These are phyloP conservation scores for Vesta saturnalis DNA, from an alignment of 2,888 invertebrate species.

Conservation along the genomic window DNA sequence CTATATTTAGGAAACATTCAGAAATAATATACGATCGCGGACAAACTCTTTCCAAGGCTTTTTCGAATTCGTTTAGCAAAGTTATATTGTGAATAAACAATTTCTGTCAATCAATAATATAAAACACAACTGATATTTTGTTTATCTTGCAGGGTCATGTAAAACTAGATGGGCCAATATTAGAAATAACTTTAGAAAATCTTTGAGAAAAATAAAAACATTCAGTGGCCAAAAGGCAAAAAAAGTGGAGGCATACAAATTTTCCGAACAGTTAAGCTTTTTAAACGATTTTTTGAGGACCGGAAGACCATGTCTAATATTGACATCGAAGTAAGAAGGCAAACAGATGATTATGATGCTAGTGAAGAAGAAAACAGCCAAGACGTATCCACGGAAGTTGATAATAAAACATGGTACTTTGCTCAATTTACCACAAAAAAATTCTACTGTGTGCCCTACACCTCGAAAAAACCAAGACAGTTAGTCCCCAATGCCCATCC, in stretches of 20 bases:
- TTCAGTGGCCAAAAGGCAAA: slow-evolving; percentile 9
- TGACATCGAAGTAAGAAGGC: too few relatives aligned
- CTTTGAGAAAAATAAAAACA: slow-evolving; percentile 26
- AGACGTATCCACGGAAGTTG: not conserved
- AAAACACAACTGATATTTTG: not conserved
- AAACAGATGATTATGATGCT: not conserved
- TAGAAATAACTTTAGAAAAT: slow-evolving; percentile 39
- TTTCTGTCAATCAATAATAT: not conserved
- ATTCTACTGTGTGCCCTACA: not conserved
- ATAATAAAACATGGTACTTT: not conserved
- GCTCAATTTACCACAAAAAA: not conserved
- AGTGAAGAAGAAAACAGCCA: not conserved
- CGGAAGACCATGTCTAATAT: not conserved
- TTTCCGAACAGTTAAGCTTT: slow-evolving; percentile 24
- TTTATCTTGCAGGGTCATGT: not conserved
- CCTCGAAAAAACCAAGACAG: not conserved
- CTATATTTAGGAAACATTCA: too few relatives aligned
- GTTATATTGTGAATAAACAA: not conserved
- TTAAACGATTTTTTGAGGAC: slow-evolving; percentile 13
- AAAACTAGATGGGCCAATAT: slow-evolving; percentile 33
- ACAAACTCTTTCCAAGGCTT: too few relatives aligned
- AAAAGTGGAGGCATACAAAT: slow-evolving; percentile 34
- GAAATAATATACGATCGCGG: too few relatives aligned
- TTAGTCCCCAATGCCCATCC: not conserved
- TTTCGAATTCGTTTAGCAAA: too few relatives aligned